Percentiles rank a stretch among this genome's conserved stretches.
These are phyloP conservation scores for Yponomeuta plumbellus DNA, from an alignment of 2,888 invertebrate genomes.

Conservation along the genomic window DNA sequence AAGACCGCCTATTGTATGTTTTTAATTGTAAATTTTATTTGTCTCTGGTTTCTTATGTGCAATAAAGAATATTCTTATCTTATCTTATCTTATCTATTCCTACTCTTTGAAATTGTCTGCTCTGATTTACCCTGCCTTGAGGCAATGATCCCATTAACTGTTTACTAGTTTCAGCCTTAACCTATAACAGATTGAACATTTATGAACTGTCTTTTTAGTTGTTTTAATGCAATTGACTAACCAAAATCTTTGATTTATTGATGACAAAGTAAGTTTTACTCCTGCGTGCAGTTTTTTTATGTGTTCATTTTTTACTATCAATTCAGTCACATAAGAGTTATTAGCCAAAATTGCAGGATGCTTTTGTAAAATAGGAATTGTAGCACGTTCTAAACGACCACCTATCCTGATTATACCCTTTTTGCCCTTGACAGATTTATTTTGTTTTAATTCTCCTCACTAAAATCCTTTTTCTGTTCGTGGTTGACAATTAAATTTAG, in stretches of 20 bases:
- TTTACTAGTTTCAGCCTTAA: slow-evolving; percentile 20
- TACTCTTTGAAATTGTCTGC: slow-evolving; percentile 22
- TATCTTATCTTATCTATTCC: too few species aligned
- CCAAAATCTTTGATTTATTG: slow-evolving; percentile 24
- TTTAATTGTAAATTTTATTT: too few species aligned
- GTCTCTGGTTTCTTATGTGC: too few species aligned
- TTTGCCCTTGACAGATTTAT: not conserved
- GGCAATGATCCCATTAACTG: slow-evolving; percentile 26
- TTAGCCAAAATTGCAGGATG: slow-evolving; percentile 13
- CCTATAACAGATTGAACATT: slow-evolving; percentile 26
- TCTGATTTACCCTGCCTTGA: slow-evolving; percentile 18
- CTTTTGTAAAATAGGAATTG: slow-evolving; percentile 10
- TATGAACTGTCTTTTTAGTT: slow-evolving; percentile 24
- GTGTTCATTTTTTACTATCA: slow-evolving; percentile 17
- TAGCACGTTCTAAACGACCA: slow-evolving; percentile 1
- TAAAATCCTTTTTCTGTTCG: not conserved
- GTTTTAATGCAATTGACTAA: slow-evolving; percentile 23
- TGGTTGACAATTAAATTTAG: not conserved
- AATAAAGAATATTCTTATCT: too few species aligned
- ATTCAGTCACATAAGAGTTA: slow-evolving; percentile 2
- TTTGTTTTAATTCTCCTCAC: not conserved
- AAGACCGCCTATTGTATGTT: too few species aligned
- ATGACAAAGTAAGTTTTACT: slow-evolving; percentile 17
- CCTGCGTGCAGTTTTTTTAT: slow-evolving; percentile 21
- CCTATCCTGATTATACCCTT: slow-evolving; percentile 6